Conservation (phyloP, 2,888 invertebrate species). For the Pheosia gnoma region DNA sequence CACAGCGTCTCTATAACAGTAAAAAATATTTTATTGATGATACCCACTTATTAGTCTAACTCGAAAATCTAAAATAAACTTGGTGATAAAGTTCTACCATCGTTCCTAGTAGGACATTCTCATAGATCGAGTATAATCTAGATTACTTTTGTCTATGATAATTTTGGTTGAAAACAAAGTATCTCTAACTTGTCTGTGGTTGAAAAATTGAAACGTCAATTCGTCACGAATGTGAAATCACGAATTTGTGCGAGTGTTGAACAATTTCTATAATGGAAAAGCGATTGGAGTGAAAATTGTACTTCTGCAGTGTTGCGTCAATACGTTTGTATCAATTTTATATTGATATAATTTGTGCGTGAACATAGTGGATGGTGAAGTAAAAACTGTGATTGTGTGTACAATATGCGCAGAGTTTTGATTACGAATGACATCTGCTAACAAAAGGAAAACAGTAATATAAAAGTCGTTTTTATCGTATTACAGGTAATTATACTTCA, state of each 20-base stretch:
- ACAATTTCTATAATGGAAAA: constrained; percentile 50
- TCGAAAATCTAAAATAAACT: too few species aligned
- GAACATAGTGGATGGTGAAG: constrained; percentile 45
- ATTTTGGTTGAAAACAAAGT: constrained; percentile 9
- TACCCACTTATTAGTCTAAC: too few species aligned
- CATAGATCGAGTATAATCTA: background rate
- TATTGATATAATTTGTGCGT: constrained; percentile 44
- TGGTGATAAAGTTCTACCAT: background rate
- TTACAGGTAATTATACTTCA: constrained; percentile 56
- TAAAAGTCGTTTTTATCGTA: constrained; percentile 39
- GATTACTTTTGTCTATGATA: constrained; percentile 12
- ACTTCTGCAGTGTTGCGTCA: constrained; percentile 51
- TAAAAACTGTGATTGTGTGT: constrained; percentile 64
- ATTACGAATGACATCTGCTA: constrained; percentile 80
- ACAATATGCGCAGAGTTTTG: constrained; percentile 80
- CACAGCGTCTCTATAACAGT: too few species aligned
- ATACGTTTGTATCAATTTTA: constrained; percentile 47
- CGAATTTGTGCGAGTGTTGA: constrained; percentile 39
- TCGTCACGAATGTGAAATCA: constrained; percentile 42
- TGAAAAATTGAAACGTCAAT: constrained; percentile 36
- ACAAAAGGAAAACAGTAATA: constrained; percentile 73
- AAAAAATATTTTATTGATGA: too few species aligned
- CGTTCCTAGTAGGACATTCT: background rate
- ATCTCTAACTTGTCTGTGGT: constrained; percentile 6
- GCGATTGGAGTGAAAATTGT: constrained; percentile 48